Evolutionary conservation across 2,797 vertebrate genomes (phyloP).

Genomic region (Pantherophis alleghaniensis): DNA sequence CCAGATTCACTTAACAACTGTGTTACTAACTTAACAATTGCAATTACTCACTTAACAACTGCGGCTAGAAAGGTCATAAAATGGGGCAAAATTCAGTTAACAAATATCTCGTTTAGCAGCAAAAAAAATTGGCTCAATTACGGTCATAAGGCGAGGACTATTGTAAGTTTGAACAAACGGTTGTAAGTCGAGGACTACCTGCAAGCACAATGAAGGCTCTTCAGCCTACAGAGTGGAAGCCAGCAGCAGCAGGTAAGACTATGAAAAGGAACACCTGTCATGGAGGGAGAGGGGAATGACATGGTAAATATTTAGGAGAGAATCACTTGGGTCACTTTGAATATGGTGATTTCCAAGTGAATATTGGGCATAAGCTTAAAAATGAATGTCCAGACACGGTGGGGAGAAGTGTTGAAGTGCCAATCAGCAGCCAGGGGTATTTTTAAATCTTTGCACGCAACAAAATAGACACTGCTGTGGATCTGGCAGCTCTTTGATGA

Average conservation of each 20-base stretch:
- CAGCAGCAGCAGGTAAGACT: background rate
- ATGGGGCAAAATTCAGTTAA: background rate
- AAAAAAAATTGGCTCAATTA: background rate
- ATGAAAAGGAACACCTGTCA: background rate
- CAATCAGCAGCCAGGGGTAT: background rate
- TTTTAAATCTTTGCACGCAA: background rate
- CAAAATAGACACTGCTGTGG: background rate
- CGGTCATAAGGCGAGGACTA: background rate
- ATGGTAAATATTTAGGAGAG: background rate
- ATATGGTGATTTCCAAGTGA: background rate
- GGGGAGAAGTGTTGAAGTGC: background rate
- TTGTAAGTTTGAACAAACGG: no score
- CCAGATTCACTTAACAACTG: background rate
- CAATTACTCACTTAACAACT: background rate
- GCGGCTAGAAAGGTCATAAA: background rate
- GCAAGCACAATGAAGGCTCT: background rate
- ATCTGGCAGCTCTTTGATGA: conserved; percentile 8
- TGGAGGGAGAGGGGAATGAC: background rate
- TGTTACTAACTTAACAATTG: background rate
- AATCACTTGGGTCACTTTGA: background rate
- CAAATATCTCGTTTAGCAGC: background rate
- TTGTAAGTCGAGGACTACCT: background rate
- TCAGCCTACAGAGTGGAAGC: background rate
- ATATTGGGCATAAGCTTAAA: background rate
- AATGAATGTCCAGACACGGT: background rate